These are phyloP conservation scores for Ischnura elegans DNA, from an alignment of 2,888 invertebrate species.

Conservation along the genomic window DNA sequence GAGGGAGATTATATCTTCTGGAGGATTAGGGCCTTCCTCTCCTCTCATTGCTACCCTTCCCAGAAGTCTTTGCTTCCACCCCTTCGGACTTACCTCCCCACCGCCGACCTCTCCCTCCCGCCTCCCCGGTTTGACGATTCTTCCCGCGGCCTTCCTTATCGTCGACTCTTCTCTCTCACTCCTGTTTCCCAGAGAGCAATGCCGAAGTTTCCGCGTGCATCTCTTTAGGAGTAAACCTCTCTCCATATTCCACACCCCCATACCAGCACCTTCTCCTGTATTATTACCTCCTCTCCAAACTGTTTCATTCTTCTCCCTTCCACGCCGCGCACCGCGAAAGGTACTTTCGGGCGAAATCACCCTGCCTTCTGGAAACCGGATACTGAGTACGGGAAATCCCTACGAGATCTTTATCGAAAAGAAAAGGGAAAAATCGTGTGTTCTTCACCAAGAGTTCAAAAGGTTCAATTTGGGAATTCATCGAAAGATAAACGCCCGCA, in stretches of 20 bases:
- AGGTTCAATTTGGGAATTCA: too few species aligned
- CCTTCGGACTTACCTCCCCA: slow-evolving; percentile 3
- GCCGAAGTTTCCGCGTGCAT: slow-evolving; percentile 60
- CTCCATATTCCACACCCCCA: background rate
- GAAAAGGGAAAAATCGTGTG: too few species aligned
- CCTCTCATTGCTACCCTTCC: background rate
- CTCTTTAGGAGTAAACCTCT: slow-evolving; percentile 28
- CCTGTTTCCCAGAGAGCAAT: slow-evolving; percentile 31
- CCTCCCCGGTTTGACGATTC: background rate
- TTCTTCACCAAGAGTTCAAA: too few species aligned
- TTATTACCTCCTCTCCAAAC: background rate
- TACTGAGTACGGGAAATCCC: too few species aligned
- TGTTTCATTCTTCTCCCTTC: background rate
- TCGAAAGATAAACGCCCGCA: too few species aligned
- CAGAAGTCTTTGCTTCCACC: too few species aligned
- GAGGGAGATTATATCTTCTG: slow-evolving; percentile 57
- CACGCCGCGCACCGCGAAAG: background rate
- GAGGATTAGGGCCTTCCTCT: slow-evolving; percentile 46
- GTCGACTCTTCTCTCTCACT: slow-evolving; percentile 61
- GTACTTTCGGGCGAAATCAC: too few species aligned
- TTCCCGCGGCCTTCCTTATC: slow-evolving; percentile 32
- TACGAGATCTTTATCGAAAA: too few species aligned
- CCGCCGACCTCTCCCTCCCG: background rate
- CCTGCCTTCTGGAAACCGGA: too few species aligned
- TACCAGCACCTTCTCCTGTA: background rate